Evolutionary conservation across 2,888 invertebrate genomes (phyloP).

Genomic region (Aphrophora alni): DNA sequence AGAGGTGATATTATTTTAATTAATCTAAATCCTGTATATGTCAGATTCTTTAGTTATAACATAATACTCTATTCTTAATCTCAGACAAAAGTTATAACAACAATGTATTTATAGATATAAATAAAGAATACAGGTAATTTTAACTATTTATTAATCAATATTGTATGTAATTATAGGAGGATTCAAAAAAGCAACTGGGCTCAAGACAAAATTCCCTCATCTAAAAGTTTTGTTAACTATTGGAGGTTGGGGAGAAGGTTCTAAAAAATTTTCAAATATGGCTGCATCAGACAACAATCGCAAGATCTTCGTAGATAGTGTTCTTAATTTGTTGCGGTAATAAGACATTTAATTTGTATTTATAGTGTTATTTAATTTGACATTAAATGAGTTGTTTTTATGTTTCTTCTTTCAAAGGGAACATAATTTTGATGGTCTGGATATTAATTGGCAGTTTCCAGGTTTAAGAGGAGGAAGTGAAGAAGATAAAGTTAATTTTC

Average conservation of each 20-base stretch:
- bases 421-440: slow-evolving; percentile 37
- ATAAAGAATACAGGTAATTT: too few species aligned
- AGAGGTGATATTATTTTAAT: too few species aligned
- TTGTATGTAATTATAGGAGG: too few species aligned
- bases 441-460: slow-evolving; percentile 40
- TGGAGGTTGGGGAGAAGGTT: slow-evolving; percentile 40
- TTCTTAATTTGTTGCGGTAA: slow-evolving; percentile 35
- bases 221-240: slow-evolving; percentile 37
- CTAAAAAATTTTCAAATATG: slow-evolving; percentile 37
- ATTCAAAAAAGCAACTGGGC: not conserved
- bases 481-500: slow-evolving; percentile 38
- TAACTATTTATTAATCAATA: too few species aligned
- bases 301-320: slow-evolving; percentile 27
- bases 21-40: too few species aligned
- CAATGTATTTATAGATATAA: too few species aligned
- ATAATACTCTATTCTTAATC: too few species aligned
- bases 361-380: not conserved
- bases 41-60: too few species aligned
- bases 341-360: not conserved
- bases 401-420: slow-evolving; percentile 18
- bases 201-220: slow-evolving; percentile 10
- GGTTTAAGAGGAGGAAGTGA: slow-evolving; percentile 36
- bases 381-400: not conserved
- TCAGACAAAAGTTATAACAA: too few species aligned
- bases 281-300: not conserved